Evolutionary conservation across 1,140 invertebrate species (phyloP).

Genomic region (Drosophila simulans): DNA sequence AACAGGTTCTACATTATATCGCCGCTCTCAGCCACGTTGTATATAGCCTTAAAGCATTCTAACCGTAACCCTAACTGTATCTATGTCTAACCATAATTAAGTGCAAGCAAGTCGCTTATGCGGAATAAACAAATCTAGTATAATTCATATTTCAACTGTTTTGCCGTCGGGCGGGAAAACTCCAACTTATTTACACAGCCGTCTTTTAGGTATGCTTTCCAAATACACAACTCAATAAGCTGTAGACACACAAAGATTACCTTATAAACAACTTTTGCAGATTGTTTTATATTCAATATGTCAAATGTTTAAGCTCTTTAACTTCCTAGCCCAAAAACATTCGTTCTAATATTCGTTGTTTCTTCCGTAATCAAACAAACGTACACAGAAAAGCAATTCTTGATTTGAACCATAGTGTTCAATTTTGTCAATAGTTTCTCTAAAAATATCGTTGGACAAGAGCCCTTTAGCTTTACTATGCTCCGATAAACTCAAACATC

Average conservation of each 20-base stretch:
- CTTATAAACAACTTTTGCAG: too few species aligned
- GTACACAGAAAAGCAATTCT: background rate
- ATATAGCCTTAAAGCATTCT: slow-evolving; percentile 74
- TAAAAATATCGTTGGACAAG: background rate
- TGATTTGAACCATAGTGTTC: background rate
- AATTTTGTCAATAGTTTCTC: too few species aligned
- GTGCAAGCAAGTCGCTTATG: slow-evolving; percentile 53
- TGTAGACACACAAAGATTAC: too few species aligned
- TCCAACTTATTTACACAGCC: background rate
- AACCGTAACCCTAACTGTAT: slow-evolving; percentile 74
- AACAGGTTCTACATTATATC: slow-evolving; percentile 77
- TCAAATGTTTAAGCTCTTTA: too few species aligned
- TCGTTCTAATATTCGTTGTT: too few species aligned
- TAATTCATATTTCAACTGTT: slow-evolving; percentile 36
- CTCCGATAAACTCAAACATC: background rate
- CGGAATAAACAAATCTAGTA: slow-evolving; percentile 75
- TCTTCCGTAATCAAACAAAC: background rate
- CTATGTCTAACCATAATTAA: slow-evolving; percentile 70
- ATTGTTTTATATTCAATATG: too few species aligned
- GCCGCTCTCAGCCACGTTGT: slow-evolving; percentile 75
- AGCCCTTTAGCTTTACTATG: background rate
- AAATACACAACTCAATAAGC: too few species aligned
- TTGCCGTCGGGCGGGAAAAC: background rate
- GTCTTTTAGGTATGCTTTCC: too few species aligned
- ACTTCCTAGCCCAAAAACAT: too few species aligned